A percentile compares a stretch with the other conserved stretches of the same genome.
Conservation (phyloP, 2,113 vertebrate species). For the Limnothrissa miodon region DNA sequence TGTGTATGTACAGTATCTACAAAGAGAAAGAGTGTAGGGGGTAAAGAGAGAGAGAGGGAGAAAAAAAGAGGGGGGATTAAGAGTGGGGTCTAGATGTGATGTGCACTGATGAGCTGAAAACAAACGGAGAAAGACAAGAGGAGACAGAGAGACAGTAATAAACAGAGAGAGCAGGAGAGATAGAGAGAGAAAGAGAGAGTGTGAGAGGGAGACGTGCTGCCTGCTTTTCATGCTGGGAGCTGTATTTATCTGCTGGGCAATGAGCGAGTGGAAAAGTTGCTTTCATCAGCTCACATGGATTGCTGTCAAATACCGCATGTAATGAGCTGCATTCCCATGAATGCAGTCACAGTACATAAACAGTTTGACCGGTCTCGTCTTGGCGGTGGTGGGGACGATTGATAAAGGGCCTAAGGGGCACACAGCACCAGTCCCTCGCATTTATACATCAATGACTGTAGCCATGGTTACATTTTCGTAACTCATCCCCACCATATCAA, state of each 20-base stretch:
- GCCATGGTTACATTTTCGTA: slow-evolving; percentile 8
- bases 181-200: background rate
- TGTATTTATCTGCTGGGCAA: background rate
- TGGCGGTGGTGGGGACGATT: background rate
- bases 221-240: background rate
- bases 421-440: background rate
- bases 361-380: background rate
- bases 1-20: slow-evolving; percentile 15
- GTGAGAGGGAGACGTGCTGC: background rate
- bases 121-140: slow-evolving; percentile 5
- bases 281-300: slow-evolving; percentile 11
- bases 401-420: background rate
- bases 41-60: background rate
- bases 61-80: background rate
- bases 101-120: slow-evolving; percentile 13
- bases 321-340: slow-evolving; percentile 5
- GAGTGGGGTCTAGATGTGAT: slow-evolving; percentile 3
- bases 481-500: slow-evolving; percentile 1
- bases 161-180: background rate
- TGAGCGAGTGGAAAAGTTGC: background rate
- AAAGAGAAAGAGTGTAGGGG: background rate
- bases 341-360: background rate
- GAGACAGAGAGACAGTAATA: background rate
- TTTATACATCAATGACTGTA: background rate
- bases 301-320: background rate